Percentiles rank a stretch among this genome's conserved stretches.
These are phyloP conservation scores for Latrodectus elegans DNA, from an alignment of 2,888 invertebrate genomes.

Conservation along the genomic window DNA sequence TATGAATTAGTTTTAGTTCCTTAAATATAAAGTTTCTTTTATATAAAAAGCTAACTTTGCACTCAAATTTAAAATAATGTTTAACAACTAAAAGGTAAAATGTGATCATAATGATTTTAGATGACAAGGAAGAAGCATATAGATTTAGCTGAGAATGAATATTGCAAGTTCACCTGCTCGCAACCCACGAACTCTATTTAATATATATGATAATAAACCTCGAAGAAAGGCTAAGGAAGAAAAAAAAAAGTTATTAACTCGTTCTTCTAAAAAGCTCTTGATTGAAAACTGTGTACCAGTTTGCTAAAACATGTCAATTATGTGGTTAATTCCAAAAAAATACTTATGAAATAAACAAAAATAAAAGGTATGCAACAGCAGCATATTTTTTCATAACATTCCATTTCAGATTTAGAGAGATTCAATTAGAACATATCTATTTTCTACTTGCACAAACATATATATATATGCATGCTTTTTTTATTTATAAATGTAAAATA, in stretches of 20 bases:
- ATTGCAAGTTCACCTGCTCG: slow-evolving; percentile 50
- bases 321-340: slow-evolving; percentile 43
- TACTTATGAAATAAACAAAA: slow-evolving; percentile 40
- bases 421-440: background rate
- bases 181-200: slow-evolving; percentile 59
- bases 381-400: slow-evolving; percentile 13
- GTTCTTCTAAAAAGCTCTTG: slow-evolving; percentile 54
- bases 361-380: slow-evolving; percentile 2
- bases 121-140: slow-evolving; percentile 31
- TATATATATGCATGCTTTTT: no score
- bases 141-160: slow-evolving; percentile 49
- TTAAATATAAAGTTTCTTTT: background rate
- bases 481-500: no score
- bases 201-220: slow-evolving; percentile 68
- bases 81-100: background rate
- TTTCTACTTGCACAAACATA: no score
- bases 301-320: slow-evolving; percentile 48
- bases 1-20: background rate
- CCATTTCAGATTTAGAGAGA: slow-evolving; percentile 12
- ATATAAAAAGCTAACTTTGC: background rate
- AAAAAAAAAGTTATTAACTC: slow-evolving; percentile 54
- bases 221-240: slow-evolving; percentile 37
- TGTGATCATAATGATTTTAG: slow-evolving; percentile 41
- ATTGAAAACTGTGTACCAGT: slow-evolving; percentile 57
- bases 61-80: background rate